Evolutionary conservation across 2,113 vertebrate genomes (phyloP).

Genomic region (Herpailurus yagouaroundi): DNA sequence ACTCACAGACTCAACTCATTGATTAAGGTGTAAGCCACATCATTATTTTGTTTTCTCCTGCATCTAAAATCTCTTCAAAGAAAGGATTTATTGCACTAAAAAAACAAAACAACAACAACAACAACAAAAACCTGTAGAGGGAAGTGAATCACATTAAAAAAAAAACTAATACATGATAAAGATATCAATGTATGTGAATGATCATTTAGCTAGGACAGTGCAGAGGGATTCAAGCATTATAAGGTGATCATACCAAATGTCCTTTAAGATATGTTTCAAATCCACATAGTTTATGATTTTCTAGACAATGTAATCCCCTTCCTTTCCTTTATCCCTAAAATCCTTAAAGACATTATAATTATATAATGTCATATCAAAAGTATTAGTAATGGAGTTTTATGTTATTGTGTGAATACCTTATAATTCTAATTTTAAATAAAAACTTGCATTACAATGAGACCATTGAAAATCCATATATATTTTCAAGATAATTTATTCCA

Average conservation of each 20-base stretch:
- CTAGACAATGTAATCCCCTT: background rate
- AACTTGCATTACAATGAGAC: constrained; percentile 2
- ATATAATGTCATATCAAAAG: background rate
- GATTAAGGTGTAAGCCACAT: background rate
- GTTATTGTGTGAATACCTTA: background rate
- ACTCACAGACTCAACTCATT: background rate
- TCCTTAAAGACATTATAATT: background rate
- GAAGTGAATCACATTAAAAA: background rate
- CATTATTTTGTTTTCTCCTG: background rate
- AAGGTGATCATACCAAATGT: background rate
- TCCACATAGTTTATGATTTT: background rate
- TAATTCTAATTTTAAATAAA: constrained; percentile 32
- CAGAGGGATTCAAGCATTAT: background rate
- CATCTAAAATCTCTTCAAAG: constrained; percentile 22
- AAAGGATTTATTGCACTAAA: constrained; percentile 12
- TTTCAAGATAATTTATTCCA: constrained; percentile 34
- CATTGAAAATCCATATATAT: background rate
- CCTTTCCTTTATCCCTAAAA: background rate
- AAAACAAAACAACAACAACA: background rate
- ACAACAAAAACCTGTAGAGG: background rate
- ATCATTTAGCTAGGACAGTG: background rate
- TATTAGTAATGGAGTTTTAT: background rate
- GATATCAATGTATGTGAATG: background rate
- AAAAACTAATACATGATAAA: background rate
- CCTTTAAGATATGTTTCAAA: background rate